These are phyloP conservation scores for Notechis scutatus DNA, from an alignment of 2,113 vertebrate species.

Conservation along the genomic window DNA sequence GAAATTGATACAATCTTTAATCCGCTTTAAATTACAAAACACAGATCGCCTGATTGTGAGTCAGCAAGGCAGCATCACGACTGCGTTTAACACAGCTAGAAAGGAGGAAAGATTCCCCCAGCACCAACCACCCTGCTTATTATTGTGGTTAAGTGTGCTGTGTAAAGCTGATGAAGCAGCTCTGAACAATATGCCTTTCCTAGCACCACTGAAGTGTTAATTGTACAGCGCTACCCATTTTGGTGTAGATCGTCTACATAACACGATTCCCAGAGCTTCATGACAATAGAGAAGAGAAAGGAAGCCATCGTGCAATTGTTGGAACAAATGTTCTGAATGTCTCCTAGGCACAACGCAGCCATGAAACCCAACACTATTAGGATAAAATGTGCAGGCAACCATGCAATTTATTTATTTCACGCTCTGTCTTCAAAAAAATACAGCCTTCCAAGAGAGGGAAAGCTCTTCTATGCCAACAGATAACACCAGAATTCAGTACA, in stretches of 20 bases:
- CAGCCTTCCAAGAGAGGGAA: not conserved
- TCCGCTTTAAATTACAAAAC: not conserved
- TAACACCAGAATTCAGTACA: not conserved
- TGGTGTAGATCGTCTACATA: slow-evolving; percentile 30
- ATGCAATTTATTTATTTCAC: not conserved
- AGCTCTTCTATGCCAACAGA: not conserved
- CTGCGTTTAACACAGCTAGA: slow-evolving; percentile 24
- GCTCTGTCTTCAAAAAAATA: not conserved
- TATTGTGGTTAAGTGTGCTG: slow-evolving; percentile 5
- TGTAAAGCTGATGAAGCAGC: slow-evolving; percentile 3
- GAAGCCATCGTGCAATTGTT: not conserved
- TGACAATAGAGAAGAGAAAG: slow-evolving; percentile 12
- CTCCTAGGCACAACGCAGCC: not conserved
- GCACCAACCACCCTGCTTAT: not conserved
- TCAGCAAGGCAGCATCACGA: slow-evolving; percentile 19
- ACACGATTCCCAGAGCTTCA: slow-evolving; percentile 37
- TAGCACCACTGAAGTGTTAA: not conserved
- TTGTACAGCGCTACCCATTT: not conserved
- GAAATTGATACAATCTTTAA: not conserved
- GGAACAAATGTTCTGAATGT: slow-evolving; percentile 39
- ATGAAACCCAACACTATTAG: slow-evolving; percentile 5
- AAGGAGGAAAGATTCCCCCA: slow-evolving; percentile 12
- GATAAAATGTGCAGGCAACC: not conserved
- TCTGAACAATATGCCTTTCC: not conserved
- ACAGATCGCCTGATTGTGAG: not conserved